Evolutionary conservation across 1,140 invertebrate genomes (phyloP), one percentile per base, ranked within the genome.

Genomic region (Drosophila fuyamai): DNA sequence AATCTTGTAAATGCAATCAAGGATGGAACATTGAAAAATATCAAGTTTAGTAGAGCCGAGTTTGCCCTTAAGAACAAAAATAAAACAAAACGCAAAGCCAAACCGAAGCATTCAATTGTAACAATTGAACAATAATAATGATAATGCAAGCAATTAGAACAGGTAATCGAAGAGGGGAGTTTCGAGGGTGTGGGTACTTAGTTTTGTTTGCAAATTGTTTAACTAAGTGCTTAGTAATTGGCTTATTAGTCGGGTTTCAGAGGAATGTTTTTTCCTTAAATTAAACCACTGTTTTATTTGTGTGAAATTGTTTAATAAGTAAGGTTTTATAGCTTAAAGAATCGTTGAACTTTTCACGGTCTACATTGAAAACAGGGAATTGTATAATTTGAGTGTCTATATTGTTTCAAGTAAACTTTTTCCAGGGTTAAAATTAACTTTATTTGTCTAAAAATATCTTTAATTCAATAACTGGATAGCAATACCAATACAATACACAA

Each of bases 11-110:
- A 77, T 81, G 58, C 75, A 53, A 63, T 62, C 82, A 86, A 86
- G 83, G 83, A 82, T 86, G 58, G 70, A 82, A 62, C 83, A 86
- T 88, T 86, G 83, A 88, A 83, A 59, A 70, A 80, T 81, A 77
- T 58, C 81, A 70, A 65, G 53, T 58, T 57, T 74, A 38, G 36
- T 48, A 12, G 18, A 47, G 48, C 29, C 23, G 13, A 4, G 48
- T 10, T 29, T 32, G 70, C 79, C 79, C 79, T 82, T 71, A 48
- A 78, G 51, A 67, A 35, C 48, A 38, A 43, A 76, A 57, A 23
- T 38, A 68, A 68, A 51, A 5, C 13, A 40, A 43, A 58, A 35
- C 35, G 10, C 46, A 14, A 65, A 9, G 9, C n/a, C 46, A 14
- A 65, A 10, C 13, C 55, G 10, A 62, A 9, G 53, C 81, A 58